phyloP scores from a whole-genome alignment of 92 coral and sea anemone genomes.

The Pocillopora meandrina region DNA sequence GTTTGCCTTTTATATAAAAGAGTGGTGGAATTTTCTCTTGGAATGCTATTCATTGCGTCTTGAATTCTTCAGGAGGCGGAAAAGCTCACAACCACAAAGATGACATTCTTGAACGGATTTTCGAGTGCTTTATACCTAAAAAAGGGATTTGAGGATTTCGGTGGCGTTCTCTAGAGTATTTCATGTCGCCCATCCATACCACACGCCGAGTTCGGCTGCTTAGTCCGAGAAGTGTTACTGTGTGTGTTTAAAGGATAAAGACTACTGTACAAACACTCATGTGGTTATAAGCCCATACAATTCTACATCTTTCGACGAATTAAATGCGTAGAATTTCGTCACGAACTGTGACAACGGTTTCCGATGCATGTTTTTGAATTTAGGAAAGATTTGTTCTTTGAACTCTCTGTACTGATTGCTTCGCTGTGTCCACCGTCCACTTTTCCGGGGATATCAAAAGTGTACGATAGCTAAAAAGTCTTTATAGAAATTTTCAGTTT shows the following conservation, averaged over 20 bases:
- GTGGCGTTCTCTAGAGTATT: conserved; percentile 21
- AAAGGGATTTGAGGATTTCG: conserved; percentile 44
- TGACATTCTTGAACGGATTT: conserved; percentile 34
- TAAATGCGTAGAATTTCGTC: conserved; percentile 27
- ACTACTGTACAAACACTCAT: conserved; percentile 33
- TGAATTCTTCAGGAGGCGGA: conserved; percentile 13
- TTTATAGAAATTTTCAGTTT: no score
- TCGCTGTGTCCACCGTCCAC: neutral
- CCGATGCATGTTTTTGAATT: neutral
- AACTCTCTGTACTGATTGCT: neutral
- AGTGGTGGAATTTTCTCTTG: neutral
- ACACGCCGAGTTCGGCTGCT: conserved; percentile 28
- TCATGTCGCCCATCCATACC: conserved; percentile 23
- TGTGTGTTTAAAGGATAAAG: conserved; percentile 35
- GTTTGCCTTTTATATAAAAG: no score
- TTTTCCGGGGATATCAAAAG: neutral
- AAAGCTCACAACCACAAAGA: conserved; percentile 22
- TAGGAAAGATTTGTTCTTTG: no score
- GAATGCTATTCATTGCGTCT: neutral
- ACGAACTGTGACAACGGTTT: conserved; percentile 25
- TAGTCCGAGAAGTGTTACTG: conserved; percentile 4
- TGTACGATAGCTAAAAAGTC: no score
- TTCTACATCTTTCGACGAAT: conserved; percentile 1
- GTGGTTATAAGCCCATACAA: conserved; percentile 13
- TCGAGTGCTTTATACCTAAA: conserved; percentile 4